Conservation (phyloP, 1,140 invertebrate species). For the Planococcus citri region DNA sequence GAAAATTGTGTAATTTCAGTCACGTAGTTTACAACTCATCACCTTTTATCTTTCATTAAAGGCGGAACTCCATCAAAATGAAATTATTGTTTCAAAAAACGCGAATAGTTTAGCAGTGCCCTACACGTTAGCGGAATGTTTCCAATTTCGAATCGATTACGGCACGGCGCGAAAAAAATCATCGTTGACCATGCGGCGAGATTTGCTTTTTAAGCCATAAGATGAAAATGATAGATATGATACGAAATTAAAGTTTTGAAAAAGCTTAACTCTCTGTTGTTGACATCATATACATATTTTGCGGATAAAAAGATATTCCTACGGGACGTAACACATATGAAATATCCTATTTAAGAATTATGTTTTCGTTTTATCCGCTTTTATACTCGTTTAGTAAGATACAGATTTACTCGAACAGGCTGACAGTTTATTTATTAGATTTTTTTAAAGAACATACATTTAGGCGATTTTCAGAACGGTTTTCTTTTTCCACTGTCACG, state of each 20-base stretch:
- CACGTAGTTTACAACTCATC: slow-evolving; percentile 6
- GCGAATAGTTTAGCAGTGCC: no score
- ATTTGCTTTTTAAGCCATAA: background rate
- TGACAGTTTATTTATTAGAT: slow-evolving; percentile 4
- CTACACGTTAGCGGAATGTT: no score
- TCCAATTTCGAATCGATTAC: no score
- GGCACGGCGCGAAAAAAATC: no score
- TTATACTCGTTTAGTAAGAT: background rate
- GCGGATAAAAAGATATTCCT: background rate
- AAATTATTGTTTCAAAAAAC: background rate
- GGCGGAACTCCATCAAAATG: background rate
- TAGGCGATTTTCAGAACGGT: background rate
- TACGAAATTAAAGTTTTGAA: background rate
- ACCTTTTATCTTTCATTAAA: background rate
- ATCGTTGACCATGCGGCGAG: background rate
- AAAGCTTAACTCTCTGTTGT: background rate
- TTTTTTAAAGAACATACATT: background rate
- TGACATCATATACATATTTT: background rate
- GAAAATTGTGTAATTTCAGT: background rate
- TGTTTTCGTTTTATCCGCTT: slow-evolving; percentile 3
- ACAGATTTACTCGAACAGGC: background rate
- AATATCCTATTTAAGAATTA: slow-evolving; percentile 8
- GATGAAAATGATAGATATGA: background rate
- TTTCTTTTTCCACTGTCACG: slow-evolving; percentile 1
- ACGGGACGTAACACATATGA: slow-evolving; percentile 1